phyloP scores from a whole-genome alignment of 2,797 vertebrate species.

The Pempheris klunzingeri region DNA sequence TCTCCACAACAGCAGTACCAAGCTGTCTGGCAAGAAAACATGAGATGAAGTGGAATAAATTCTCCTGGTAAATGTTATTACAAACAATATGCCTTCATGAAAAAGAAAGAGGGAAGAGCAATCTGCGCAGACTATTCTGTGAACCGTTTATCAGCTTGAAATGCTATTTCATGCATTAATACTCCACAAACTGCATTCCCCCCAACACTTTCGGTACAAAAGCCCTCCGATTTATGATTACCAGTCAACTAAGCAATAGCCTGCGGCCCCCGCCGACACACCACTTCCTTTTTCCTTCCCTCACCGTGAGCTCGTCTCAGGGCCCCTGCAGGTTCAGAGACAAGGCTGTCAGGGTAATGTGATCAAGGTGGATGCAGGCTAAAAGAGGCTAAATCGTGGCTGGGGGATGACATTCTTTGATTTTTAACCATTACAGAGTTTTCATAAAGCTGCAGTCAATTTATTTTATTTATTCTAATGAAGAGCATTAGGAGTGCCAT shows the following conservation, averaged over 20 bases:
- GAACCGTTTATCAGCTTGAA: constrained; percentile 87
- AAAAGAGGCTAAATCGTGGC: constrained; percentile 94
- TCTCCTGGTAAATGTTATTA: constrained; percentile 84
- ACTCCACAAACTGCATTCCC: constrained; percentile 78
- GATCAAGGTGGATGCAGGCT: constrained; percentile 94
- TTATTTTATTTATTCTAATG: constrained; percentile 99
- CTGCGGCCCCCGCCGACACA: constrained; percentile 74
- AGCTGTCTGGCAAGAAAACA: constrained; percentile 71
- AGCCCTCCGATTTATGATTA: constrained; percentile 85
- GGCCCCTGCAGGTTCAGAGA: constrained; percentile 80
- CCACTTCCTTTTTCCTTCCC: constrained; percentile 73
- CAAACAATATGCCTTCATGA: constrained; percentile 76
- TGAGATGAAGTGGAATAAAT: constrained; percentile 80
- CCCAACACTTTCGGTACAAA: constrained; percentile 75
- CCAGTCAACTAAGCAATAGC: constrained; percentile 84
- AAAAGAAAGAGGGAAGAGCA: constrained; percentile 75
- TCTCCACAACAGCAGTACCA: constrained; percentile 48
- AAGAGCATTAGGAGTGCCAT: constrained; percentile 99
- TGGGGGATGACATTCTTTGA: constrained; percentile 96
- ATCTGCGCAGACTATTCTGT: constrained; percentile 74
- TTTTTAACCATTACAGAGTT: constrained; percentile 99
- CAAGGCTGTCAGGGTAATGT: constrained; percentile 89
- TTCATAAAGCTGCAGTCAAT: constrained; percentile 99
- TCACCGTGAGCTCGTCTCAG: constrained; percentile 56
- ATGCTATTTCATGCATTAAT: constrained; percentile 90